phyloP scores from a whole-genome alignment of 64 coral and sea anemone species.

The Stylophora pistillata region DNA sequence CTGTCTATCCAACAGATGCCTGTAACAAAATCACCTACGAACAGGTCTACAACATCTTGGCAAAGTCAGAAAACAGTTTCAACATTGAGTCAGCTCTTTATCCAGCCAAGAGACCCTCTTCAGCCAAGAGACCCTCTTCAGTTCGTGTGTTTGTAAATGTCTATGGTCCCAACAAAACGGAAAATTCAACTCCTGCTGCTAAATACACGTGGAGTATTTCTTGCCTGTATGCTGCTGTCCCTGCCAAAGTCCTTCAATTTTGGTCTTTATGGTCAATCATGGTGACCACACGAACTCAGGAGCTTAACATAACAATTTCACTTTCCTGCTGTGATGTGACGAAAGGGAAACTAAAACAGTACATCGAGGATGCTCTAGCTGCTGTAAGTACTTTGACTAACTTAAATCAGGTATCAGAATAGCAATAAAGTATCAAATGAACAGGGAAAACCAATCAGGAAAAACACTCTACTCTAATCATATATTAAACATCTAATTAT shows the following conservation, averaged over 20 bases:
- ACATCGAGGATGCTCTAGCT: neutral
- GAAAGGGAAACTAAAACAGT: conserved; percentile 2
- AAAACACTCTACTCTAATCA: too few species aligned
- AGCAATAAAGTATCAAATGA: neutral
- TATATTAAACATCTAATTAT: too few species aligned
- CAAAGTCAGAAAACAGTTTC: conserved; percentile 29
- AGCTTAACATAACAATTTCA: conserved; percentile 16
- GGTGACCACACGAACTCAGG: conserved; percentile 5
- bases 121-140: neutral
- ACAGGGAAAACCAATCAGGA: neutral
- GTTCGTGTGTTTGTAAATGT: conserved; percentile 29
- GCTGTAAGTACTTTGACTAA: neutral
- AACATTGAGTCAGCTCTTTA: conserved; percentile 19
- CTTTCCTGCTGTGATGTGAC: conserved; percentile 18
- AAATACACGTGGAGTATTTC: conserved; percentile 39
- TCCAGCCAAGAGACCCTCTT: conserved; percentile 1
- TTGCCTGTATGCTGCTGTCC: conserved; percentile 1
- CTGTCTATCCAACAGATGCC: neutral
- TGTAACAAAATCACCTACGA: conserved; percentile 13
- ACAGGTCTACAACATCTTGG: conserved; percentile 19
- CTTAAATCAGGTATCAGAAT: neutral
- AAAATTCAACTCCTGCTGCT: neutral
- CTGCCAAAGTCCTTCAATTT: conserved; percentile 7
- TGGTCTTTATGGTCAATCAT: conserved; percentile 7
- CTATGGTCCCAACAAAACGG: conserved; percentile 18